phyloP scores from a whole-genome alignment of 2,888 invertebrate species.

The Dynastes hyllus region DNA sequence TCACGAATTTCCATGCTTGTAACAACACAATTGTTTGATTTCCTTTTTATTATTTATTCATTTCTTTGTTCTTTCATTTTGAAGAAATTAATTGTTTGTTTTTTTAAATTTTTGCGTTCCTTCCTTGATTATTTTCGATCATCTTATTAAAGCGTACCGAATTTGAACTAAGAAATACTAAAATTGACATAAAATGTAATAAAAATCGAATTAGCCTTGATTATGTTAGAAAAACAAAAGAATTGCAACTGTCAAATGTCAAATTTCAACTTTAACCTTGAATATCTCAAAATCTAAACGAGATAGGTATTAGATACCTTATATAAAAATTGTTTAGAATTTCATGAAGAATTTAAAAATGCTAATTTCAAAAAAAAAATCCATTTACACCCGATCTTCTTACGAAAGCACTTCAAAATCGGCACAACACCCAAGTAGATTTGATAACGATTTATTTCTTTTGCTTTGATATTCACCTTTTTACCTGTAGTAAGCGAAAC shows the following conservation, averaged over 20 bases:
- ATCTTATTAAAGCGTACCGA: slow-evolving; percentile 1
- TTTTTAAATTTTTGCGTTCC: background rate
- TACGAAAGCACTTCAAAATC: too few species aligned
- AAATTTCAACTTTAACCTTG: too few species aligned
- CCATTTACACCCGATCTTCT: too few species aligned
- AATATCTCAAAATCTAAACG: too few species aligned
- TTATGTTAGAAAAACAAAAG: too few species aligned
- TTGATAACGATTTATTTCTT: too few species aligned
- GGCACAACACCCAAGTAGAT: too few species aligned
- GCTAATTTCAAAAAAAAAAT: too few species aligned
- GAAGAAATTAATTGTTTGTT: background rate
- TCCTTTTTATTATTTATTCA: background rate
- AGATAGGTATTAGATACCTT: background rate
- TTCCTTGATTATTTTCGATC: background rate
- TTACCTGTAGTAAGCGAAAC: too few species aligned
- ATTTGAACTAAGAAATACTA: slow-evolving; percentile 33
- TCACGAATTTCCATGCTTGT: slow-evolving; percentile 19
- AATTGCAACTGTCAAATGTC: background rate
- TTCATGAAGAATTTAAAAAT: too few species aligned
- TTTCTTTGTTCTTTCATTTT: slow-evolving; percentile 1
- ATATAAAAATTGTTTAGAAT: slow-evolving; percentile 1
- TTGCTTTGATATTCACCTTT: too few species aligned
- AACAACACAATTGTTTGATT: slow-evolving; percentile 26
- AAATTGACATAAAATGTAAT: background rate
- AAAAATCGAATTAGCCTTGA: background rate